phyloP scores from a whole-genome alignment of 1,140 invertebrate species.

The Drosophila repleta region DNA sequence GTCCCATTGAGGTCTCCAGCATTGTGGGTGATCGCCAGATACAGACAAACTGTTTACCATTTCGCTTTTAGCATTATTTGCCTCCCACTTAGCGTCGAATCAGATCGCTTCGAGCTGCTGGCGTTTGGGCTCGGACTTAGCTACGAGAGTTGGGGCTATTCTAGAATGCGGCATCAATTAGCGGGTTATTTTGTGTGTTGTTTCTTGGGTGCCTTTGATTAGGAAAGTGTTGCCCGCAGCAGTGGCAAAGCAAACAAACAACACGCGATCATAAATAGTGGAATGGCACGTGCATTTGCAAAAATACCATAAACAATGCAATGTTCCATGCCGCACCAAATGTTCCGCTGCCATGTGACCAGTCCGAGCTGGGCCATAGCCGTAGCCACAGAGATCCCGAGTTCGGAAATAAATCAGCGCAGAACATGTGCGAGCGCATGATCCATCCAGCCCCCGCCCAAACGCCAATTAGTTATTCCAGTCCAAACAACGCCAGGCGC shows the following conservation, averaged over 20 bases:
- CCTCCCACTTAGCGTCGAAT: constrained; percentile 27
- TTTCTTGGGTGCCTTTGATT: not conserved
- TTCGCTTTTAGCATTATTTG: constrained; percentile 23
- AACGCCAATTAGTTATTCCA: constrained; percentile 50
- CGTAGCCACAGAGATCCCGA: constrained; percentile 18
- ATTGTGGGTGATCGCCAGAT: constrained; percentile 6
- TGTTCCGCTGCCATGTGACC: constrained; percentile 6
- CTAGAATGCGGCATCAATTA: constrained; percentile 29
- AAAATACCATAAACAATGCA: constrained; percentile 5
- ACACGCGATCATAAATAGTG: constrained; percentile 50
- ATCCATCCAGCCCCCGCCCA: constrained; percentile 24
- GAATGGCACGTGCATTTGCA: constrained; percentile 42
- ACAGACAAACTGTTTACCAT: constrained; percentile 21
- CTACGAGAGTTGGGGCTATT: not conserved
- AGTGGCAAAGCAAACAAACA: constrained; percentile 42
- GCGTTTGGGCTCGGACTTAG: not conserved
- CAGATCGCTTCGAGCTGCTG: not conserved
- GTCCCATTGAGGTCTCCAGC: not conserved
- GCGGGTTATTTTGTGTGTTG: not conserved
- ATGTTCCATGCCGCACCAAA: not conserved
- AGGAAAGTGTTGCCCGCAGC: constrained; percentile 32
- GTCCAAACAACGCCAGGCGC: constrained; percentile 38
- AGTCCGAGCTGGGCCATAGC: not conserved
- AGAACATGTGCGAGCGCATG: constrained; percentile 20
- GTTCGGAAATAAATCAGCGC: constrained; percentile 38